Conservation (phyloP, 2,113 vertebrate species). For the Epinephelus lanceolatus region DNA sequence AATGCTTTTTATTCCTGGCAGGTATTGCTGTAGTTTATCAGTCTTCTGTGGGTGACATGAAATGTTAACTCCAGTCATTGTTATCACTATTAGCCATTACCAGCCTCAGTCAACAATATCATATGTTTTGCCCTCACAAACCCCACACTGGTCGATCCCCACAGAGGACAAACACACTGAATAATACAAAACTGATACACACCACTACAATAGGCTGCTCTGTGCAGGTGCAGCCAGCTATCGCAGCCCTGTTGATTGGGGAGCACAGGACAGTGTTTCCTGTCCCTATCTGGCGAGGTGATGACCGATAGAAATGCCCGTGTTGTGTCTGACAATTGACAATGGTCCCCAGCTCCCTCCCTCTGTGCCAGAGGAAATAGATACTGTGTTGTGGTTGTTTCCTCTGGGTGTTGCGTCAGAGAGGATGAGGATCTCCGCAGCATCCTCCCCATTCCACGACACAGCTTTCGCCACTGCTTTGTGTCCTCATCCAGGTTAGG, state of each 20-base stretch:
- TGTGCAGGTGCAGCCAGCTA: conserved; percentile 73
- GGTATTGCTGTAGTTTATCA: neutral
- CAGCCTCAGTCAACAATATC: conserved; percentile 43
- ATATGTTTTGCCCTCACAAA: conserved; percentile 7
- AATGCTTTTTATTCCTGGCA: neutral
- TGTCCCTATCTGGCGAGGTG: conserved; percentile 65
- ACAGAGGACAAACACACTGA: conserved; percentile 45
- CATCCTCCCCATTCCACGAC: conserved; percentile 32
- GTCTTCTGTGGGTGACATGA: conserved; percentile 17
- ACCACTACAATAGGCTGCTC: conserved; percentile 54
- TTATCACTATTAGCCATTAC: conserved; percentile 30
- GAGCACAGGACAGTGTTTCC: conserved; percentile 60
- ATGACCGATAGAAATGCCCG: conserved; percentile 65
- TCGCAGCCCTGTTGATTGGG: conserved; percentile 47
- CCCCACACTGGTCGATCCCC: neutral
- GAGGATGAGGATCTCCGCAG: conserved; percentile 46
- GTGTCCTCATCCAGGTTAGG: conserved; percentile 66
- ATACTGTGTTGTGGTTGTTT: conserved; percentile 63
- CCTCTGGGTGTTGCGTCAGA: conserved; percentile 60
- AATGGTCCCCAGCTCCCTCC: conserved; percentile 24
- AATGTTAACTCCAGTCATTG: conserved; percentile 37
- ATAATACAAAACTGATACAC: conserved; percentile 20
- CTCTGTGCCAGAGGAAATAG: conserved; percentile 23
- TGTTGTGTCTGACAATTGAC: conserved; percentile 76
- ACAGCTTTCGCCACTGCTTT: conserved; percentile 39